A percentile compares a stretch with the other conserved stretches of the same genome.
Evolutionary conservation across 1,140 invertebrate genomes (phyloP).

Genomic region (Hyphantria cunea): DNA sequence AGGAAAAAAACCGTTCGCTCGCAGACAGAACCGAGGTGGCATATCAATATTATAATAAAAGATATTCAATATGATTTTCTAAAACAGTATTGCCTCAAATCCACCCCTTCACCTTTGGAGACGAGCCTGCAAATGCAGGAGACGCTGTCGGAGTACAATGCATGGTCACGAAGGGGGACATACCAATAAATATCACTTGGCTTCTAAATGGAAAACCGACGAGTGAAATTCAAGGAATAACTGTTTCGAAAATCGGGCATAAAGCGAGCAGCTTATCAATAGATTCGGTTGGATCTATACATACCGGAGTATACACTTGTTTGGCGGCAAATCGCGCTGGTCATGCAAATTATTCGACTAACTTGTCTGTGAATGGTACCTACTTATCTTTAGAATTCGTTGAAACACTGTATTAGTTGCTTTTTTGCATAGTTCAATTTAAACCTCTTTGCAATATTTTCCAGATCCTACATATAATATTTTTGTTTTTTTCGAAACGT

Average conservation of each 20-base stretch:
- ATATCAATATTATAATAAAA: background rate
- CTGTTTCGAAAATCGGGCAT: conserved; percentile 81
- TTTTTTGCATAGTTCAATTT: background rate
- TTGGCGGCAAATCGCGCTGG: conserved; percentile 85
- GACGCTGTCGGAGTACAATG: conserved; percentile 84
- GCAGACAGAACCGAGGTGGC: conserved; percentile 8
- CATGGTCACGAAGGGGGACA: conserved; percentile 88
- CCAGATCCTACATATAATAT: no score
- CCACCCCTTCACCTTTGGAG: conserved; percentile 85
- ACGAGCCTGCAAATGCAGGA: conserved; percentile 83
- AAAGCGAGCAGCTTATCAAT: conserved; percentile 87
- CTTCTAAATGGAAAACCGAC: conserved; percentile 81
- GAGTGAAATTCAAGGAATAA: conserved; percentile 70
- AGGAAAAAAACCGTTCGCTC: no score
- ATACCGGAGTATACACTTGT: conserved; percentile 89
- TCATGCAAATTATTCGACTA: conserved; percentile 83
- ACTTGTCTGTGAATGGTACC: conserved; percentile 83
- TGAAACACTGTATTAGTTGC: conserved; percentile 1
- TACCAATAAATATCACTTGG: conserved; percentile 88
- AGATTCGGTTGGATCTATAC: conserved; percentile 85
- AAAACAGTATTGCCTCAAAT: conserved; percentile 85
- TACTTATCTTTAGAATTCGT: conserved; percentile 44
- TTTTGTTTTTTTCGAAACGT: no score
- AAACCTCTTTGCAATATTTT: background rate
- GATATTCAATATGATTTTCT: conserved; percentile 16